A percentile compares a stretch with the other conserved stretches of the same genome.
Evolutionary conservation across 2,113 vertebrate species (phyloP).

Genomic region (Campylomormyrus tamandua): DNA sequence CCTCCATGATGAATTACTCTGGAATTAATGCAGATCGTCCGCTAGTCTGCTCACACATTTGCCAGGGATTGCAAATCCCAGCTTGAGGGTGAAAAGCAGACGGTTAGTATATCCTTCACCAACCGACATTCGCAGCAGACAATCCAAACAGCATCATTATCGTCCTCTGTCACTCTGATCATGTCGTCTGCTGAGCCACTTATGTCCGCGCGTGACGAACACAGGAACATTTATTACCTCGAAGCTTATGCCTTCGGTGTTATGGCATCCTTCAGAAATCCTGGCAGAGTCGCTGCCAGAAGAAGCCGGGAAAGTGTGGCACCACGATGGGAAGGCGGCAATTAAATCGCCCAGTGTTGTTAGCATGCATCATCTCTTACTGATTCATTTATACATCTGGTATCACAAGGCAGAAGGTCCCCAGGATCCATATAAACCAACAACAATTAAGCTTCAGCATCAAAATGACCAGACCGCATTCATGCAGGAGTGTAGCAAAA

Average conservation of each 20-base stretch:
- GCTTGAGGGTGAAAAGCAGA: neutral
- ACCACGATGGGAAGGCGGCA: neutral
- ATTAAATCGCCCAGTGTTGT: neutral
- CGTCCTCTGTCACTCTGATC: neutral
- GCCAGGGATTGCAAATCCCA: neutral
- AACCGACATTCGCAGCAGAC: neutral
- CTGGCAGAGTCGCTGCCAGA: neutral
- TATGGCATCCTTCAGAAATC: neutral
- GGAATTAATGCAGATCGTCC: neutral
- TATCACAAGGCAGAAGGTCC: neutral
- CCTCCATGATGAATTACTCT: neutral
- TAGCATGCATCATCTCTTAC: neutral
- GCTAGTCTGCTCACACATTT: neutral
- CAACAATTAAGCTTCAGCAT: neutral
- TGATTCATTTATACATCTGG: neutral
- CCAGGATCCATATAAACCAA: neutral
- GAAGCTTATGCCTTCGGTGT: neutral
- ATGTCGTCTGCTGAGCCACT: neutral
- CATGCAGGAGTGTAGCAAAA: neutral
- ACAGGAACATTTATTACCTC: neutral
- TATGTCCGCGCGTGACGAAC: neutral
- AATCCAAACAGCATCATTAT: neutral
- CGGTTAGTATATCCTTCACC: neutral
- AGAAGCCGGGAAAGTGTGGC: neutral
- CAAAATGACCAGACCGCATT: neutral